phyloP scores from a whole-genome alignment of 1,140 invertebrate species.

The Pectinophora gossypiella region DNA sequence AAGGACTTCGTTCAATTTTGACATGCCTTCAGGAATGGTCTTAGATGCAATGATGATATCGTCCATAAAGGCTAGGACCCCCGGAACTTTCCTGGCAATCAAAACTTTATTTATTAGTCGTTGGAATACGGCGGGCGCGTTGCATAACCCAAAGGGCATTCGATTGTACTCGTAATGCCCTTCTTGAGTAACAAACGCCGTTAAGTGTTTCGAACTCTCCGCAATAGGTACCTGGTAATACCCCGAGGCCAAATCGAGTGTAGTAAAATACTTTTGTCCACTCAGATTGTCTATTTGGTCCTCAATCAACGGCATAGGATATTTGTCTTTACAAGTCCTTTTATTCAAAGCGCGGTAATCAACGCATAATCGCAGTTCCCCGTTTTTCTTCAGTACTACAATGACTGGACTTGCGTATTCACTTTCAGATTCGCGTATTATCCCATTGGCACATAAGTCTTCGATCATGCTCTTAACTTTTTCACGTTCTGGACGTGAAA shows the following conservation, averaged over 20 bases:
- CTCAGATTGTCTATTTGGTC: slow-evolving; percentile 5
- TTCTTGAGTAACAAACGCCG: slow-evolving; percentile 44
- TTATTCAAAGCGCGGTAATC: slow-evolving; percentile 7
- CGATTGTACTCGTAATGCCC: slow-evolving; percentile 45
- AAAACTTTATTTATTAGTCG: slow-evolving; percentile 38
- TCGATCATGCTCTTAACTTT: too few species aligned
- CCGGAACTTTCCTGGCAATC: background rate
- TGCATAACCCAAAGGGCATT: slow-evolving; percentile 54
- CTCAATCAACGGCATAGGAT: slow-evolving; percentile 10
- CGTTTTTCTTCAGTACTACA: slow-evolving; percentile 7
- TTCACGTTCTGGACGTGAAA: too few species aligned
- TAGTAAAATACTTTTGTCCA: slow-evolving; percentile 11
- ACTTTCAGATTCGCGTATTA: slow-evolving; percentile 3
- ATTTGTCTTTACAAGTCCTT: slow-evolving; percentile 8
- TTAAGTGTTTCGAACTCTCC: slow-evolving; percentile 37
- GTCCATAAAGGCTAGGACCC: slow-evolving; percentile 8
- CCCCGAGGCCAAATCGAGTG: slow-evolving; percentile 16
- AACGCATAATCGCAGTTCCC: slow-evolving; percentile 3
- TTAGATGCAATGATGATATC: background rate
- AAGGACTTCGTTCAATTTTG: background rate
- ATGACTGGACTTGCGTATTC: slow-evolving; percentile 9
- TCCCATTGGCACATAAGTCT: too few species aligned
- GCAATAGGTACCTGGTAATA: slow-evolving; percentile 47
- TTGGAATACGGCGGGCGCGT: slow-evolving; percentile 56
- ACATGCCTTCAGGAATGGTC: background rate